phyloP scores from a whole-genome alignment of 2,797 vertebrate species.

The Muscicapa comitata region DNA sequence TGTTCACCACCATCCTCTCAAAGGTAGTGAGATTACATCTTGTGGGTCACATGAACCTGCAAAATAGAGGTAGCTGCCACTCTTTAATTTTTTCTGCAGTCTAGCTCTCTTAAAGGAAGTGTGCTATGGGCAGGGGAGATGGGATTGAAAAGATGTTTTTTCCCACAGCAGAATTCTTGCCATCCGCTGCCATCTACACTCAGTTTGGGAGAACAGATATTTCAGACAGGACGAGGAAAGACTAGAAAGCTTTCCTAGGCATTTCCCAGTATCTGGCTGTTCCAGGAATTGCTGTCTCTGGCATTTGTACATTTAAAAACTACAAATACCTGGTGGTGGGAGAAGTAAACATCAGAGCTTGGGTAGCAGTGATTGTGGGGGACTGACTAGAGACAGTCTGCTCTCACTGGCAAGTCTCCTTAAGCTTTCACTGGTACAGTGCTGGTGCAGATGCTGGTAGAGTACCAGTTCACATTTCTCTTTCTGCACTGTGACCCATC shows the following conservation, averaged over 20 bases:
- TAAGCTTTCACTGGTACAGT: not conserved
- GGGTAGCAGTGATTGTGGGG: not conserved
- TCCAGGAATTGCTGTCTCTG: not conserved
- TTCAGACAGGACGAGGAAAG: not conserved
- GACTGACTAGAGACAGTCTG: not conserved
- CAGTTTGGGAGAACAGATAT: not conserved
- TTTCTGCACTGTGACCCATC: conserved; percentile 9
- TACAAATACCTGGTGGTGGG: not conserved
- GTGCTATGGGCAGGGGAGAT: not conserved
- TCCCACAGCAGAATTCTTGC: not conserved
- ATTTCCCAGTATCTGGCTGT: not conserved
- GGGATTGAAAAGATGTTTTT: not conserved
- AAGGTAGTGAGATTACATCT: not conserved
- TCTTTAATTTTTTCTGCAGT: not conserved
- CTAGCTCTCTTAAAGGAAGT: not conserved
- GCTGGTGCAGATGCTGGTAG: not conserved
- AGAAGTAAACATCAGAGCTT: not conserved
- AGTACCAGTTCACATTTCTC: not conserved
- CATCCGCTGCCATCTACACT: not conserved
- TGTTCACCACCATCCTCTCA: not conserved
- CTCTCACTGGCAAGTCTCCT: not conserved
- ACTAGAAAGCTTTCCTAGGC: not conserved
- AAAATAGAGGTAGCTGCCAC: not conserved
- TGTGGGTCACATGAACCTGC: not conserved
- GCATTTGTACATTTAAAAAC: not conserved